These are phyloP conservation scores for Smittia sp. DNA, from an alignment of 2,888 invertebrate species.

Conservation along the genomic window DNA sequence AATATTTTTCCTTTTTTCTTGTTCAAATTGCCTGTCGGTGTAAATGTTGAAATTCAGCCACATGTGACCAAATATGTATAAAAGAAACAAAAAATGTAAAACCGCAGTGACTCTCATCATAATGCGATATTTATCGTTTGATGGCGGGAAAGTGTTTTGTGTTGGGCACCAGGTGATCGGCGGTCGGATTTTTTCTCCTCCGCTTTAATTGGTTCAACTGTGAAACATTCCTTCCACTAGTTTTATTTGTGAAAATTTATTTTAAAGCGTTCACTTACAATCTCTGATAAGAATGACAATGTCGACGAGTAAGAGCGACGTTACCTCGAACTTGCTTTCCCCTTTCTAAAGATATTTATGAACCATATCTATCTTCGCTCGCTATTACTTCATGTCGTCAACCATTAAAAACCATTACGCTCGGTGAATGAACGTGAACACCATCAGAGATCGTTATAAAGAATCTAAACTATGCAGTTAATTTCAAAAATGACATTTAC, in stretches of 20 bases:
- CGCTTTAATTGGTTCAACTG: constrained; percentile 15
- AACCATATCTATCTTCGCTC: constrained; percentile 26
- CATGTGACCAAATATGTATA: constrained; percentile 6
- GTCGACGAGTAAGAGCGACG: not conserved
- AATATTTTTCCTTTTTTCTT: not conserved
- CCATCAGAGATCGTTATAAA: constrained; percentile 16
- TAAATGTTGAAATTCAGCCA: constrained; percentile 28
- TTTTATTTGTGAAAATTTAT: not conserved
- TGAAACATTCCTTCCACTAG: not conserved
- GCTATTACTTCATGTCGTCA: constrained; percentile 38
- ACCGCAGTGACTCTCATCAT: constrained; percentile 35
- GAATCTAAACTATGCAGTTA: constrained; percentile 39
- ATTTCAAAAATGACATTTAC: constrained; percentile 34
- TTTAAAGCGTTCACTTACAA: constrained; percentile 28
- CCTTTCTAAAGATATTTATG: constrained; percentile 22
- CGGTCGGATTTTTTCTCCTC: constrained; percentile 4
- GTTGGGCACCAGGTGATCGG: constrained; percentile 6
- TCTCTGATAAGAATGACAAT: constrained; percentile 13
- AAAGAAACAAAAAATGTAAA: not conserved
- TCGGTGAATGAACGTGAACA: constrained; percentile 19
- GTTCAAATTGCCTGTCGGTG: not conserved
- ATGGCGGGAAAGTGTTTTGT: constrained; percentile 21
- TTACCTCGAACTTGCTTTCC: not conserved
- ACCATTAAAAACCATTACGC: constrained; percentile 37
- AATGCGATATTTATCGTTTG: constrained; percentile 31